Evolutionary conservation across 2,888 invertebrate genomes (phyloP).

Genomic region (Drosophila fungiperda): DNA sequence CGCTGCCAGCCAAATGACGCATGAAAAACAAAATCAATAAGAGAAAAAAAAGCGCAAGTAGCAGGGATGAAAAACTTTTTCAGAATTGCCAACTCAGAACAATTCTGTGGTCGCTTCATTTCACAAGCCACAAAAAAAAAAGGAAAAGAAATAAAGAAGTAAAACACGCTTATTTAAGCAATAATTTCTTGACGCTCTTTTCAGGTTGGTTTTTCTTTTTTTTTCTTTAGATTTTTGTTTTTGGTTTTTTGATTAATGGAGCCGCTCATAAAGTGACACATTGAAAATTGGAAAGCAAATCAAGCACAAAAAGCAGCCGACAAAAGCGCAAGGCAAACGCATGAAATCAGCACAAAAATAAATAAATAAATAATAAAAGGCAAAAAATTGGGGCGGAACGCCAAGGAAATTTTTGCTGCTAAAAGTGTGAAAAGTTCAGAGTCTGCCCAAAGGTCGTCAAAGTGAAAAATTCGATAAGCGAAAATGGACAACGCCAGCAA

Average conservation of each 20-base stretch:
- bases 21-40: constrained; percentile 73
- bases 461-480: constrained; percentile 76
- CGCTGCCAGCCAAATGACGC: constrained; percentile 63
- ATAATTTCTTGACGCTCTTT: constrained; percentile 72
- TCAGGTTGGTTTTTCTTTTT: constrained; percentile 33
- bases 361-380: constrained; percentile 55
- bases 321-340: constrained; percentile 66
- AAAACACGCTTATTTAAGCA: constrained; percentile 78
- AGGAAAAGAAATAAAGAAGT: constrained; percentile 9
- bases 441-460: constrained; percentile 71
- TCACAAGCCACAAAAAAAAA: constrained; percentile 43
- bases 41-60: constrained; percentile 14
- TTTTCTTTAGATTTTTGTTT: constrained; percentile 22
- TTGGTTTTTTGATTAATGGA: constrained; percentile 75
- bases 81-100: constrained; percentile 67
- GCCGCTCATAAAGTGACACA: constrained; percentile 79
- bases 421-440: constrained; percentile 75
- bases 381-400: constrained; percentile 14
- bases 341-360: constrained; percentile 76
- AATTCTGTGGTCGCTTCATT: constrained; percentile 72
- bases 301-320: constrained; percentile 72
- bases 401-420: constrained; percentile 58
- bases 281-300: constrained; percentile 80
- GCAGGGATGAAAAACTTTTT: constrained; percentile 44
- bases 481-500: constrained; percentile 61